These are phyloP conservation scores for Troides oblongomaculatus DNA, from an alignment of 2,888 invertebrate genomes.

Conservation along the genomic window DNA sequence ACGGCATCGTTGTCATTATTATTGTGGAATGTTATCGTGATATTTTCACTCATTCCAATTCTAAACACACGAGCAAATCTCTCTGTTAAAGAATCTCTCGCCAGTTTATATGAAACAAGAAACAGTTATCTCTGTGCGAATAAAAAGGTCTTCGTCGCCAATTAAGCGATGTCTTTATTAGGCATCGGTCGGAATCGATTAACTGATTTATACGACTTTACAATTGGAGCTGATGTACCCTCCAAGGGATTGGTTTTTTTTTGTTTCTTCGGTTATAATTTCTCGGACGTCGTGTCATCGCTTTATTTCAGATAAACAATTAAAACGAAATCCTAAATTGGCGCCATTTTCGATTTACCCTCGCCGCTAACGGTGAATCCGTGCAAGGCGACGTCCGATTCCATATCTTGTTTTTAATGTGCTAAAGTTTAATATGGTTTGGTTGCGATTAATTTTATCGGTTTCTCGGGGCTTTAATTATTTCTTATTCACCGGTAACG, in stretches of 20 bases:
- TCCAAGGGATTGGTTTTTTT: constrained; percentile 1
- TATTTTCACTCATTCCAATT: too few relatives aligned
- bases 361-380: constrained; percentile 57
- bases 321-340: constrained; percentile 68
- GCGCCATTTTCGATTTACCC: constrained; percentile 57
- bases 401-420: constrained; percentile 42
- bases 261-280: too few relatives aligned
- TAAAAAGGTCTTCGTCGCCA: constrained; percentile 5
- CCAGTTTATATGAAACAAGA: constrained; percentile 4
- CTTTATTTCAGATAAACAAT: constrained; percentile 42
- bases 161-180: constrained; percentile 24
- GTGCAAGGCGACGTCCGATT: constrained; percentile 33
- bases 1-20: too few relatives aligned
- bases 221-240: constrained; percentile 8
- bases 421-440: constrained; percentile 45
- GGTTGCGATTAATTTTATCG: constrained; percentile 46
- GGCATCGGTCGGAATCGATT: constrained; percentile 12
- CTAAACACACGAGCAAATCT: too few relatives aligned
- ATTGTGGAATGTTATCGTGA: too few relatives aligned
- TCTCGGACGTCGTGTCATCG: constrained; percentile 31
- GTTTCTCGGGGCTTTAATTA: constrained; percentile 65
- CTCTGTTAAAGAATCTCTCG: background rate
- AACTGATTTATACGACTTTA: constrained; percentile 20
- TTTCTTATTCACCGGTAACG: constrained; percentile 74
- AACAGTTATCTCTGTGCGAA: constrained; percentile 13